phyloP scores from a whole-genome alignment of 2,797 vertebrate genomes.

The Apogon talboti region DNA sequence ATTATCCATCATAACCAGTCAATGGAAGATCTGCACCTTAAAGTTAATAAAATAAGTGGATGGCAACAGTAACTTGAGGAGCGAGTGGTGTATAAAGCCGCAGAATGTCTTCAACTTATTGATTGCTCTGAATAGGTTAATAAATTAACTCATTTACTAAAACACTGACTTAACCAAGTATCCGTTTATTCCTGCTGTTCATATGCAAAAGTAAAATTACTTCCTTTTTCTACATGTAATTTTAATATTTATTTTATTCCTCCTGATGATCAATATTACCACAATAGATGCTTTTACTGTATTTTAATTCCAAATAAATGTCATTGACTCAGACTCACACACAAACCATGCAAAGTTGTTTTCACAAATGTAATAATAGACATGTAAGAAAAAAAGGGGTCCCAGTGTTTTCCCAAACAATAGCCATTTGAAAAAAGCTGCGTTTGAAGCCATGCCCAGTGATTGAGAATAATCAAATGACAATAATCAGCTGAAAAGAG shows the following conservation, averaged over 20 bases:
- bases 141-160: not conserved
- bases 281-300: slow-evolving; percentile 8
- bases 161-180: not conserved
- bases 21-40: not conserved
- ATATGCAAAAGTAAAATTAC: not conserved
- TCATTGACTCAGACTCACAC: slow-evolving; percentile 12
- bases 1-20: slow-evolving; percentile 2
- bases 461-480: slow-evolving; percentile 81
- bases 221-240: slow-evolving; percentile 12
- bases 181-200: not conserved
- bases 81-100: slow-evolving; percentile 1
- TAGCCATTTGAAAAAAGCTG: slow-evolving; percentile 61
- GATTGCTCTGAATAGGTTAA: slow-evolving; percentile 18
- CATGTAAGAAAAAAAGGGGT: slow-evolving; percentile 38
- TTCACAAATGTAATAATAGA: slow-evolving; percentile 34
- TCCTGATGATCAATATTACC: not conserved
- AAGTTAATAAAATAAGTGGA: not conserved
- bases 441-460: slow-evolving; percentile 74
- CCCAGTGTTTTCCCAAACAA: slow-evolving; percentile 63
- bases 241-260: not conserved
- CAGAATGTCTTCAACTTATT: slow-evolving; percentile 7
- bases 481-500: slow-evolving; percentile 80
- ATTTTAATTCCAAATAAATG: slow-evolving; percentile 9
- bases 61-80: not conserved
- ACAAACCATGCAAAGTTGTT: slow-evolving; percentile 28